These are phyloP conservation scores for Paratrypauchen microcephalus DNA, from an alignment of 2,797 vertebrate species.

Conservation along the genomic window DNA sequence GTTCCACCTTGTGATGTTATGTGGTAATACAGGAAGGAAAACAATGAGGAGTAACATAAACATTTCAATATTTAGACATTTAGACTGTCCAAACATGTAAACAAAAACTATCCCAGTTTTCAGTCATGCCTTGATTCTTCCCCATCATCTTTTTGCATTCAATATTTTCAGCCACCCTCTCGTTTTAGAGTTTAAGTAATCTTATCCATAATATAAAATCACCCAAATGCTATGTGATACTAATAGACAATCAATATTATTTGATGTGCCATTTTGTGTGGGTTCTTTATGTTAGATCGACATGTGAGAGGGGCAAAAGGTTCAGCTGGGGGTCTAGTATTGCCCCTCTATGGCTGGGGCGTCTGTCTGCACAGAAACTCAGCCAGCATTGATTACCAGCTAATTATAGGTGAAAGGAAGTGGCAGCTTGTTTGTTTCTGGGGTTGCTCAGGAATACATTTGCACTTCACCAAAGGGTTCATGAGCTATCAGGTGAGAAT, in stretches of 20 bases:
- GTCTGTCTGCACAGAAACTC: conserved; percentile 64
- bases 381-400: conserved; percentile 78
- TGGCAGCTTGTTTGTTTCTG: conserved; percentile 81
- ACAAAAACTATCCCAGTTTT: too few species aligned
- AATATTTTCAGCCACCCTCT: too few species aligned
- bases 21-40: too few species aligned
- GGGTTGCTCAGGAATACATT: conserved; percentile 82
- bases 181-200: too few species aligned
- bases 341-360: conserved; percentile 49
- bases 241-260: not conserved
- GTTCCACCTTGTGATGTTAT: too few species aligned
- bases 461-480: conserved; percentile 75
- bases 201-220: not conserved
- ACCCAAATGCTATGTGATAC: not conserved
- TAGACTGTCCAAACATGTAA: too few species aligned
- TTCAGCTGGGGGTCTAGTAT: conserved; percentile 61
- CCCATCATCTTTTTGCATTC: too few species aligned
- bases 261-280: conserved; percentile 24
- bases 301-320: conserved; percentile 44
- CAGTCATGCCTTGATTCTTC: too few species aligned
- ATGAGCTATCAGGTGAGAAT: conserved; percentile 76
- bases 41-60: too few species aligned
- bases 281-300: conserved; percentile 48
- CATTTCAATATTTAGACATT: too few species aligned
- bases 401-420: conserved; percentile 82